Conservation (phyloP, 2,113 vertebrate genomes). For the Alligator sinensis region DNA sequence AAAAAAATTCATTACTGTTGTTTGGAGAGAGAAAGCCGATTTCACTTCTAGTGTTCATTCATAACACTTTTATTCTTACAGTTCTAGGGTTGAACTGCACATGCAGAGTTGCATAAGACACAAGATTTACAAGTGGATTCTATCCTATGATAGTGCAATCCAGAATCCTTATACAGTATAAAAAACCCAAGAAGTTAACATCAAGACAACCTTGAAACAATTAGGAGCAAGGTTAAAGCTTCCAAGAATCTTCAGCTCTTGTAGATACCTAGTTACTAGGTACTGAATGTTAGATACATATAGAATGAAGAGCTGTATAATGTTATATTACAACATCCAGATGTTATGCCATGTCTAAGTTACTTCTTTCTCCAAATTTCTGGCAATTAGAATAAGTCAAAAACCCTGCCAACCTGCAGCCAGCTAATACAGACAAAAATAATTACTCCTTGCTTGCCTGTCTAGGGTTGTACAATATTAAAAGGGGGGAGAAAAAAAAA, state of each 20-base stretch:
- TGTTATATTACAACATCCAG: slow-evolving; percentile 52
- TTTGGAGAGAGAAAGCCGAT: too few relatives aligned
- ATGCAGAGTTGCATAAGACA: slow-evolving; percentile 79
- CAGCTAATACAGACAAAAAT: slow-evolving; percentile 64
- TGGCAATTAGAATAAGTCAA: slow-evolving; percentile 70
- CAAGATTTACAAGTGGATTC: slow-evolving; percentile 69
- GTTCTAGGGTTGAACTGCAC: slow-evolving; percentile 76
- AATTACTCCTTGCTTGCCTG: slow-evolving; percentile 64
- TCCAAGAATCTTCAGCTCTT: slow-evolving; percentile 65
- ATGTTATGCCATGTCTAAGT: not conserved
- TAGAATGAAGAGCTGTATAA: slow-evolving; percentile 58
- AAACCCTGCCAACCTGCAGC: slow-evolving; percentile 72
- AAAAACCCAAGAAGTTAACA: slow-evolving; percentile 66
- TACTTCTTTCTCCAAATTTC: slow-evolving; percentile 39
- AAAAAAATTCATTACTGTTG: too few relatives aligned
- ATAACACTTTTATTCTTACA: slow-evolving; percentile 78
- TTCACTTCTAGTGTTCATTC: not conserved
- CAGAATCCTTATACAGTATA: slow-evolving; percentile 72
- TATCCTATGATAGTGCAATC: slow-evolving; percentile 76
- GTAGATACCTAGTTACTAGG: slow-evolving; percentile 75
- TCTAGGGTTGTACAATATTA: slow-evolving; percentile 73
- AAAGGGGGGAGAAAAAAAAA: slow-evolving; percentile 35
- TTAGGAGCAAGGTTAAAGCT: slow-evolving; percentile 68
- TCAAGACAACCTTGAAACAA: slow-evolving; percentile 53
- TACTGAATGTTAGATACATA: slow-evolving; percentile 52